Evolutionary conservation across 2,888 invertebrate genomes (phyloP).

Genomic region (Acronicta aceris): DNA sequence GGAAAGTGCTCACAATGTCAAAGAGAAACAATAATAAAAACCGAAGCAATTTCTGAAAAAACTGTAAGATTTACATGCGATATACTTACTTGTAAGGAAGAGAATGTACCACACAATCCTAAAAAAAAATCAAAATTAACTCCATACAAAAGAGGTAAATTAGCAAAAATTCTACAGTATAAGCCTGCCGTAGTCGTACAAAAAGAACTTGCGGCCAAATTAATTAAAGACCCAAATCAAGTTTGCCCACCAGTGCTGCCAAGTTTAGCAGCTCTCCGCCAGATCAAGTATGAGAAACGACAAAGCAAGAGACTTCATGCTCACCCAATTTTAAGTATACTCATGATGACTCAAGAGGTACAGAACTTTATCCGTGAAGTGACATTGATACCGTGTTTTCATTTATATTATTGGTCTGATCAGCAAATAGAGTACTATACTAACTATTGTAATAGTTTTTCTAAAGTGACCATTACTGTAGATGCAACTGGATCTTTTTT

Average conservation of each 20-base stretch:
- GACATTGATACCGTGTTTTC: constrained; percentile 42
- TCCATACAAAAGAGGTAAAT: constrained; percentile 39
- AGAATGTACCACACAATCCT: constrained; percentile 42
- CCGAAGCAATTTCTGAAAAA: constrained; percentile 39
- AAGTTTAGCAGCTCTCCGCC: constrained; percentile 37
- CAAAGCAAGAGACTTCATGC: constrained; percentile 39
- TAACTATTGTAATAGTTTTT: constrained; percentile 33
- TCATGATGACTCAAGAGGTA: constrained; percentile 37
- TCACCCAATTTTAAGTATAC: constrained; percentile 42
- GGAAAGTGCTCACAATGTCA: constrained; percentile 43
- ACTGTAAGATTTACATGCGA: constrained; percentile 36
- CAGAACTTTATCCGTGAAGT: constrained; percentile 44
- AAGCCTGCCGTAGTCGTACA: constrained; percentile 36
- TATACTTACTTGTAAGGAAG: constrained; percentile 35
- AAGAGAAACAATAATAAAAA: constrained; percentile 33
- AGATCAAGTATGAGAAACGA: constrained; percentile 43
- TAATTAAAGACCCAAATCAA: constrained; percentile 38
- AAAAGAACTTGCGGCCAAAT: constrained; percentile 39
- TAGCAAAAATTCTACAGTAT: constrained; percentile 41
- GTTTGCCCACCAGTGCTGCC: constrained; percentile 41
- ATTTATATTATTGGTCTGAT: constrained; percentile 46
- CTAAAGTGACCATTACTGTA: constrained; percentile 43
- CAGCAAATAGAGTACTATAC: constrained; percentile 45
- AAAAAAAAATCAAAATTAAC: constrained; percentile 42
- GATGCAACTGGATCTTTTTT: constrained; percentile 48